phyloP scores from a whole-genome alignment of 1,140 invertebrate species.

The Drosophila navojoa region DNA sequence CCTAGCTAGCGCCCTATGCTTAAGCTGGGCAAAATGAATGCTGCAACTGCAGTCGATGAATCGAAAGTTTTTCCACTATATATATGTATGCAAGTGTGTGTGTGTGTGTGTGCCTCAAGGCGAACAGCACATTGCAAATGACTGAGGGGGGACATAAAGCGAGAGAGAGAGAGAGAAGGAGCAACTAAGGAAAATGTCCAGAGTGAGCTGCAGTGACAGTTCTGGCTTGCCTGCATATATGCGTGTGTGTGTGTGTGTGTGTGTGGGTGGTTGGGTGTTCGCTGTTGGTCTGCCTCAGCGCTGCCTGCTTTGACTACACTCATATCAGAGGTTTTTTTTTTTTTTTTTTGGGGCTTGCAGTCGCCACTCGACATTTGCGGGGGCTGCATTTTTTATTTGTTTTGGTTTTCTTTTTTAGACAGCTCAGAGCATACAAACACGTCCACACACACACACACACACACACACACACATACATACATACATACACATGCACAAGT shows the following conservation, averaged over 20 bases:
- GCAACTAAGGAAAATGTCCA: slow-evolving; percentile 8
- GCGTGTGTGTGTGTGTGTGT: not conserved
- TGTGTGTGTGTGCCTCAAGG: slow-evolving; percentile 47
- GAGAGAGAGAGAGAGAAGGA: slow-evolving; percentile 1
- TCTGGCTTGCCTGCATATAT: not conserved
- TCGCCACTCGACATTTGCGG: slow-evolving; percentile 51
- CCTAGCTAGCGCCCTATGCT: slow-evolving; percentile 4
- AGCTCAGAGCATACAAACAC: slow-evolving; percentile 29
- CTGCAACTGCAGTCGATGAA: slow-evolving; percentile 58
- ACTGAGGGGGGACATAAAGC: slow-evolving; percentile 38
- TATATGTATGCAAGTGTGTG: not conserved
- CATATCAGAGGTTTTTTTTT: slow-evolving; percentile 3
- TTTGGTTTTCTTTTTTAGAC: slow-evolving; percentile 45
- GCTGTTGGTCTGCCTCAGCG: slow-evolving; percentile 4
- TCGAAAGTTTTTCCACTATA: slow-evolving; percentile 68
- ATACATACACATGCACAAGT: slow-evolving; percentile 7
- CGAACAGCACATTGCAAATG: slow-evolving; percentile 65
- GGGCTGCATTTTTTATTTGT: slow-evolving; percentile 66
- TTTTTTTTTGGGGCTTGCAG: slow-evolving; percentile 7
- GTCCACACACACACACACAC: slow-evolving; percentile 2
- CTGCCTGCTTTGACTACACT: slow-evolving; percentile 33
- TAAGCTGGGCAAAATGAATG: slow-evolving; percentile 13
- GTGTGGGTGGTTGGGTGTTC: not conserved
- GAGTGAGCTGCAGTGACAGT: slow-evolving; percentile 9
- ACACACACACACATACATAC: slow-evolving; percentile 4